A percentile compares a stretch with the other conserved stretches of the same genome.
These are phyloP conservation scores for Pardalotus punctatus DNA, from an alignment of 2,113 vertebrate genomes.

Conservation along the genomic window DNA sequence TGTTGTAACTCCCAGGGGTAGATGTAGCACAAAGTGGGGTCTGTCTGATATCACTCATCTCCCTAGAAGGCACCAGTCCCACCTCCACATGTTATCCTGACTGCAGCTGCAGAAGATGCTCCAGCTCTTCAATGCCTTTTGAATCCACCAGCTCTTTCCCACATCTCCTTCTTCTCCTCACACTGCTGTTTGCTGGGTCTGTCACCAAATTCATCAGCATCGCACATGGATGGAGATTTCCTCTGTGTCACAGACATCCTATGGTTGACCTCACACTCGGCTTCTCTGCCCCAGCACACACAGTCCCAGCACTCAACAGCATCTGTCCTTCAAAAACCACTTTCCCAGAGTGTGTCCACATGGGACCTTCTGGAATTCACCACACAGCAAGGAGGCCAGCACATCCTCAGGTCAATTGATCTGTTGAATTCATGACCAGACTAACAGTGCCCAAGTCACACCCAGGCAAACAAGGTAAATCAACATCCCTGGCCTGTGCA, in stretches of 20 bases:
- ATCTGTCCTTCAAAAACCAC: background rate
- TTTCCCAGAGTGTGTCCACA: background rate
- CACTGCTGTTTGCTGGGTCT: background rate
- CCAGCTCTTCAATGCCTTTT: background rate
- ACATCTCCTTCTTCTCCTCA: background rate
- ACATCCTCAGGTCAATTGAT: rapidly evolving
- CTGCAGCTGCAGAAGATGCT: background rate
- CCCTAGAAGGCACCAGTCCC: background rate
- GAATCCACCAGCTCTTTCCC: background rate
- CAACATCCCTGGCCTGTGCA: background rate
- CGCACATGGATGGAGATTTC: background rate
- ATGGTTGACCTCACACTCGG: background rate
- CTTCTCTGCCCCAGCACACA: background rate
- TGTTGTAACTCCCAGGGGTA: background rate
- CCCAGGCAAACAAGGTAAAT: background rate
- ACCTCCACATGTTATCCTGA: background rate
- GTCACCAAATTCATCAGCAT: background rate
- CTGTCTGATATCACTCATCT: background rate
- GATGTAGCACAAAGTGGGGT: background rate
- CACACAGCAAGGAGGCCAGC: rapidly evolving
- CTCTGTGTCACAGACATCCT: background rate
- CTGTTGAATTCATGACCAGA: background rate
- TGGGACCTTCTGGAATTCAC: background rate
- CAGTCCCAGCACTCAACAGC: background rate
- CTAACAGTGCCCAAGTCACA: rapidly evolving